Conservation (phyloP, 2,113 vertebrate genomes). For the Pangasianodon hypophthalmus region DNA sequence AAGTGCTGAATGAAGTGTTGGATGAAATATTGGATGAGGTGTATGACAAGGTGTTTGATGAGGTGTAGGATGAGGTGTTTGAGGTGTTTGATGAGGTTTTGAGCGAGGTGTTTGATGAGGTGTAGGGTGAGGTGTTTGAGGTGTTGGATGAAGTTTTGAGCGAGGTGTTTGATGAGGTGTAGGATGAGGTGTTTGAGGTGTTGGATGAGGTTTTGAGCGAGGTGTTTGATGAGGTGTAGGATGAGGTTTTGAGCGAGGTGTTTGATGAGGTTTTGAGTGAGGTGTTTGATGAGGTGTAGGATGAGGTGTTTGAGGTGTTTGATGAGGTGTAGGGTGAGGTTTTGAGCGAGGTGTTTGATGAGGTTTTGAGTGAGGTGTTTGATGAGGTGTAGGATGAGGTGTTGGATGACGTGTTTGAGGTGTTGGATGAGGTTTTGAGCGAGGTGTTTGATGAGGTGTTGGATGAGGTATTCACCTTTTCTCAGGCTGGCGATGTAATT, state of each 20-base stretch:
- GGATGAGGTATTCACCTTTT: conserved; percentile 20
- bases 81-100: neutral
- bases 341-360: neutral
- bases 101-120: too few relatives aligned
- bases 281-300: neutral
- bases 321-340: too few relatives aligned
- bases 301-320: neutral
- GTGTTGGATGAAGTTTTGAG: too few relatives aligned
- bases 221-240: neutral
- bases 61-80: neutral
- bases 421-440: neutral
- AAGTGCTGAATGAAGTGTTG: too few relatives aligned
- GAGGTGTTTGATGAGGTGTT: neutral
- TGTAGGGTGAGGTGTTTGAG: too few relatives aligned
- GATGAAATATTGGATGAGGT: neutral
- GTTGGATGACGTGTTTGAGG: neutral
- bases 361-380: too few relatives aligned
- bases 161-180: neutral
- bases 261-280: neutral
- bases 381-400: neutral
- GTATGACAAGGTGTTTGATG: neutral
- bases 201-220: neutral
- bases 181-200: neutral
- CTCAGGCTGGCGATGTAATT: conserved; percentile 39
- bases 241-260: neutral